Base-by-base conservation (phyloP, 2,888 invertebrate species). In the Drosophila infuscata region DNA sequence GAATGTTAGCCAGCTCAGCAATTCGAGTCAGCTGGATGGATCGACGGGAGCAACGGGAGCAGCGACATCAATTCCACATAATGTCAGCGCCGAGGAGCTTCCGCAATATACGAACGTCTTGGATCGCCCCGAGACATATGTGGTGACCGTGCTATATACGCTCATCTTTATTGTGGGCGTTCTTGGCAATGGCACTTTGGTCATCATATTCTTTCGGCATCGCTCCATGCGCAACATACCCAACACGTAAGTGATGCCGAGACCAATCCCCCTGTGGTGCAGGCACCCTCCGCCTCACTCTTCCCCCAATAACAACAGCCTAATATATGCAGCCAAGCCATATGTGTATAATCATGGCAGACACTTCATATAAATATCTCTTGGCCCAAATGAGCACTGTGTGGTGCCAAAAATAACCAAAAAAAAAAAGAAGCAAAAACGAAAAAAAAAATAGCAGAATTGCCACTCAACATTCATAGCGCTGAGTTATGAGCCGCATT, bases 181-280 rank as follows among this genome's bases (percentile, higher is more conserved):
- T 0, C 94, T 98, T 7, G 98, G 98, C 54, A 98, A 98, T 92
- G 98, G 98, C 3, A 97, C 97, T 0, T 93, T 98, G 56, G 97
- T 98, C 33, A 95, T 96, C 51, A 97, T 97, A 25, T 97, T 98
- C 85, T 94, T 97, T 48, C 94, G 96, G 35, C 97, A 98, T 92
- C 95, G 97, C 91, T 96, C 96, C 66, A 97, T 98, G 97, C 95
- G 98, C 81, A 98, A 97, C 93, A 96, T 97, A 41, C 98, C 98
- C 64, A 98, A 98, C 92, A 97, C 97, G 94, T 96, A 94, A 95
- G 96, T 95, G 63, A 94, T 94, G 38, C 94, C 53, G 46, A 38
- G 12, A 35, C 36, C 17, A 53, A 1, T 7, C 35, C 11, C 38
- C 29, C 52, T 35, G 33, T 29, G 58, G 48, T 41, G 62, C 46